These are phyloP conservation scores for Polydrusus cervinus DNA, from an alignment of 2,888 invertebrate species.

Conservation along the genomic window DNA sequence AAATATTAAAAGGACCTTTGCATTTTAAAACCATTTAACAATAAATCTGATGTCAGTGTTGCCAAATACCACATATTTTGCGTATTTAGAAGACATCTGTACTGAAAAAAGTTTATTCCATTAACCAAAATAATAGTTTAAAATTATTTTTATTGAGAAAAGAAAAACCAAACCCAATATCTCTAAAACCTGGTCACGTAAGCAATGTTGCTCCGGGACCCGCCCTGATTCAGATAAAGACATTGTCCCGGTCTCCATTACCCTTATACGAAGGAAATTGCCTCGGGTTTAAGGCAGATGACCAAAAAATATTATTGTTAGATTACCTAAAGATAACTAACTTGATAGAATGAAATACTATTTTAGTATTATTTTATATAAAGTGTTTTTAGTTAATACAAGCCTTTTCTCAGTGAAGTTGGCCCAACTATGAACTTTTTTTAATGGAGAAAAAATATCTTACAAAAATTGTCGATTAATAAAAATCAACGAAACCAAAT, in stretches of 20 bases:
- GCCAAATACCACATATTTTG: too few relatives aligned
- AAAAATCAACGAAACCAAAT: too few relatives aligned
- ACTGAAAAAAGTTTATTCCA: too few relatives aligned
- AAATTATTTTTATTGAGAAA: not conserved
- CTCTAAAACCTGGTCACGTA: constrained; percentile 64
- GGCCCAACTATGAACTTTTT: too few relatives aligned
- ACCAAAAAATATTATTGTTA: constrained; percentile 32
- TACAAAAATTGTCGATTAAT: too few relatives aligned
- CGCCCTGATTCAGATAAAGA: constrained; percentile 64
- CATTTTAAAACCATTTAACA: too few relatives aligned
- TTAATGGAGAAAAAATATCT: too few relatives aligned
- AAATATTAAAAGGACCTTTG: too few relatives aligned
- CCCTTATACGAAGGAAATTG: constrained; percentile 65
- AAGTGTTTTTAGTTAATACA: too few relatives aligned
- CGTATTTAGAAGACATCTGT: too few relatives aligned
- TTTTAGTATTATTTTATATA: not conserved
- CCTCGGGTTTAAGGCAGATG: constrained; percentile 54
- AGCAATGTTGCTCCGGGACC: constrained; percentile 63
- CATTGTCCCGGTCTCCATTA: constrained; percentile 65
- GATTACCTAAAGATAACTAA: constrained; percentile 6
- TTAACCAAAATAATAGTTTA: not conserved
- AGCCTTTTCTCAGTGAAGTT: too few relatives aligned
- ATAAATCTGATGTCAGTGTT: too few relatives aligned
- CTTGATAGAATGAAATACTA: not conserved
- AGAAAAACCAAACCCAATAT: not conserved